A percentile compares a stretch with the other conserved stretches of the same genome.
Conservation (phyloP, 2,113 vertebrate species). For the Bufo bufo region DNA sequence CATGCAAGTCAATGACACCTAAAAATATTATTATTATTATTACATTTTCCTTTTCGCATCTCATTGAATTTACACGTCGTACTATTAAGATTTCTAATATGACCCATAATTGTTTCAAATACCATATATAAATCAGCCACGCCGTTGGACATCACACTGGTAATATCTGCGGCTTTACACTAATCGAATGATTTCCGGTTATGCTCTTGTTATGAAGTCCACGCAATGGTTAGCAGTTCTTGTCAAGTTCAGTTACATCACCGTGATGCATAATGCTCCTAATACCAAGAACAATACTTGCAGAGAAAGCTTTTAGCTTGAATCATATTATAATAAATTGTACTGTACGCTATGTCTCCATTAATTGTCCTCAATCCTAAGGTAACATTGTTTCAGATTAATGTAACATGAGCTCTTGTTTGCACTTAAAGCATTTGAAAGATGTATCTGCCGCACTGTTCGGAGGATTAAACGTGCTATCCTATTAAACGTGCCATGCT, state of each 20-base stretch:
- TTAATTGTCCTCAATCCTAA: slow-evolving; percentile 58
- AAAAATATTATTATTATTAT: background rate
- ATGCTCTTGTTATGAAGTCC: slow-evolving; percentile 46
- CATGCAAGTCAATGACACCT: background rate
- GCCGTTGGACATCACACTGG: background rate
- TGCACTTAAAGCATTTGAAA: slow-evolving; percentile 55
- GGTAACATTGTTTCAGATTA: slow-evolving; percentile 56
- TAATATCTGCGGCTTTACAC: slow-evolving; percentile 14
- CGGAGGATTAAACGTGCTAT: slow-evolving; percentile 46
- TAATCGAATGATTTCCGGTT: slow-evolving; percentile 42
- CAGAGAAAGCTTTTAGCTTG: slow-evolving; percentile 58
- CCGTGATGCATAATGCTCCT: slow-evolving; percentile 49
- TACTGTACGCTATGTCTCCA: slow-evolving; percentile 55
- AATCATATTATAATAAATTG: slow-evolving; percentile 59
- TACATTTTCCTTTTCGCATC: background rate
- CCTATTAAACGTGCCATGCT: slow-evolving; percentile 50
- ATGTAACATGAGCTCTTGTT: slow-evolving; percentile 55
- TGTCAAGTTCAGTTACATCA: slow-evolving; percentile 54
- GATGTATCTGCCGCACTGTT: slow-evolving; percentile 53
- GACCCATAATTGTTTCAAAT: background rate
- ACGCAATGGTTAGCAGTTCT: slow-evolving; percentile 34
- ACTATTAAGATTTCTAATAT: too few species aligned
- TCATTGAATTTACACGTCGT: background rate
- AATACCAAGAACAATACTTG: slow-evolving; percentile 54
- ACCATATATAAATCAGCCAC: background rate